phyloP scores from a whole-genome alignment of 92 coral and sea anemone species.

The Chrysogorgia sp. region DNA sequence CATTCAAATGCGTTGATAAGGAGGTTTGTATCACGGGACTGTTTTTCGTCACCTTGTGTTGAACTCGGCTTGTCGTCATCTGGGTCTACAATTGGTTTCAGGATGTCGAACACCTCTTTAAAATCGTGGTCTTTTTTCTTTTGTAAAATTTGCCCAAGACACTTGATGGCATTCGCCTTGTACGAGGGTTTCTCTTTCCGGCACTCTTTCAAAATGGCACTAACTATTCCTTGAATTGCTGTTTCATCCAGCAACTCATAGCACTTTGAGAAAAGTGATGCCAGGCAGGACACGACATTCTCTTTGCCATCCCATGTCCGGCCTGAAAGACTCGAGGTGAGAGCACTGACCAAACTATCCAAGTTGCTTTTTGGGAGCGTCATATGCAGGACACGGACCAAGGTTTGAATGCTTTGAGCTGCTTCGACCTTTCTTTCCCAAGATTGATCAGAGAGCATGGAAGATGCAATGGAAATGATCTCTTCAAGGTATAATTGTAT shows the following conservation, averaged over 20 bases:
- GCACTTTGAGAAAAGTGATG: not conserved
- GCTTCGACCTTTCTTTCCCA: slow-evolving; percentile 91
- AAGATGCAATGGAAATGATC: slow-evolving; percentile 76
- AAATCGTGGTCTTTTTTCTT: slow-evolving; percentile 75
- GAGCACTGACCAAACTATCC: slow-evolving; percentile 65
- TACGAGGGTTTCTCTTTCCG: slow-evolving; percentile 76
- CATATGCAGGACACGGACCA: slow-evolving; percentile 76
- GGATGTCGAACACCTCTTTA: slow-evolving; percentile 74
- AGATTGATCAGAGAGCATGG: slow-evolving; percentile 81
- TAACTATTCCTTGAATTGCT: slow-evolving; percentile 14
- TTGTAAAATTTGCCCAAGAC: slow-evolving; percentile 81
- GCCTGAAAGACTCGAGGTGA: slow-evolving; percentile 84
- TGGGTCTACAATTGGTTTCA: slow-evolving; percentile 83
- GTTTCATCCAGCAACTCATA: slow-evolving; percentile 17
- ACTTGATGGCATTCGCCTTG: slow-evolving; percentile 73
- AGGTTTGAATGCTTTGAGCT: slow-evolving; percentile 72
- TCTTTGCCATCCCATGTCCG: slow-evolving; percentile 99
- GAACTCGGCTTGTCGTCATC: slow-evolving; percentile 50
- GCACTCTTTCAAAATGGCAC: slow-evolving; percentile 79
- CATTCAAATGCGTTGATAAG: slow-evolving; percentile 73
- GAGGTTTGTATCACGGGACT: slow-evolving; percentile 66
- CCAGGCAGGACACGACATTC: not conserved
- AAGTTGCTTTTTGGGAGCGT: slow-evolving; percentile 76
- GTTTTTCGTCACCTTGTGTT: slow-evolving; percentile 51
- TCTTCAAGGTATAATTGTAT: slow-evolving; percentile 82